phyloP scores from a whole-genome alignment of 2,797 vertebrate genomes.

The Gymnothorax javanicus region DNA sequence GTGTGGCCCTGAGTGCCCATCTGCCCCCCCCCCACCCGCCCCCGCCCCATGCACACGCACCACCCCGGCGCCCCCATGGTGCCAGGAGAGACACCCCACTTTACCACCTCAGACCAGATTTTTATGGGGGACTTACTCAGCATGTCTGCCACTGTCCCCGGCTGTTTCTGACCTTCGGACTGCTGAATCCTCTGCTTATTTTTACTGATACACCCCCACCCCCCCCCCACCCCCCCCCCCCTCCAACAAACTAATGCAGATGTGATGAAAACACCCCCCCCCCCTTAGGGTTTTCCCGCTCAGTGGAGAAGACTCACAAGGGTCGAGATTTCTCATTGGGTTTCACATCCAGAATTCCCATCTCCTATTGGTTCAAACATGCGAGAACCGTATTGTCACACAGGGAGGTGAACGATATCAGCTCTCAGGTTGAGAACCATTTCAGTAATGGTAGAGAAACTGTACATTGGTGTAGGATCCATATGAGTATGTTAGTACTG shows the following conservation, averaged over 20 bases:
- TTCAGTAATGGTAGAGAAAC: too few species aligned
- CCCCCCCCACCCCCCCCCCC: not conserved
- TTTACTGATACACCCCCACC: constrained; percentile 32
- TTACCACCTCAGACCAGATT: not conserved
- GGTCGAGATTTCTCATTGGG: constrained; percentile 45
- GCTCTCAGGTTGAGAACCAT: too few species aligned
- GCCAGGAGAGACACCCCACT: constrained; percentile 30
- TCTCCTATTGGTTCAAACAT: constrained; percentile 76
- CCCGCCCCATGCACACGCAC: too few species aligned
- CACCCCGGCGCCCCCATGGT: constrained; percentile 26
- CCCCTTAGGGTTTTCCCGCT: constrained; percentile 49
- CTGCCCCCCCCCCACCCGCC: constrained; percentile 23
- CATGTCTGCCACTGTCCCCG: constrained; percentile 10
- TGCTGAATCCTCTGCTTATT: constrained; percentile 35
- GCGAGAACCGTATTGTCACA: constrained; percentile 39
- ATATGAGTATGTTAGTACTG: not conserved
- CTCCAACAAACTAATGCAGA: constrained; percentile 38
- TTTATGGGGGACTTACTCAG: constrained; percentile 15
- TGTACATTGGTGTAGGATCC: not conserved
- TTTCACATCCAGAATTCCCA: constrained; percentile 69
- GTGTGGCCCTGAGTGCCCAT: constrained; percentile 16
- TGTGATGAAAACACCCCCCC: constrained; percentile 59
- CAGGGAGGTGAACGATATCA: too few species aligned
- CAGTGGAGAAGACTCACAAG: constrained; percentile 35
- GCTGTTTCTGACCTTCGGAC: constrained; percentile 33